phyloP scores from a whole-genome alignment of 2,113 vertebrate species.

The Sinocyclocheilus anophthalmus region DNA sequence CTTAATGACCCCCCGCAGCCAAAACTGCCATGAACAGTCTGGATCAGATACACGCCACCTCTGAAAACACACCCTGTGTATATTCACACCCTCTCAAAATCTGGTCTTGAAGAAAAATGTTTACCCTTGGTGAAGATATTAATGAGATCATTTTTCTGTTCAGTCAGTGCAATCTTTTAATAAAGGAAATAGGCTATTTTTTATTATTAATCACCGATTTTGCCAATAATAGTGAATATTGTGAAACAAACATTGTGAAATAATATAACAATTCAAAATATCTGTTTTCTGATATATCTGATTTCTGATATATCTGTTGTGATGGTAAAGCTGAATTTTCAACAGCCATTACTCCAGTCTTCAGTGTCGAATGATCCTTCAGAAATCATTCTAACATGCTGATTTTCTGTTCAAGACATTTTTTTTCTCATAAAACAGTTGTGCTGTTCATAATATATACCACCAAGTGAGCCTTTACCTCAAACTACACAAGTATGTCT shows the following conservation, averaged over 20 bases:
- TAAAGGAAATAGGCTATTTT: background rate
- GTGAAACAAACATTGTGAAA: too few species aligned
- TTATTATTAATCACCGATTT: background rate
- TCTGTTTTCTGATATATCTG: too few species aligned
- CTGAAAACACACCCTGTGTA: background rate
- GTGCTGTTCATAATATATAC: background rate
- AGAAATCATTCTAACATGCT: background rate
- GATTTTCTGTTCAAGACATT: background rate
- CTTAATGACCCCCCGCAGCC: conserved; percentile 62
- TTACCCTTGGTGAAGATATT: background rate
- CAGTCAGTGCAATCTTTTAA: background rate
- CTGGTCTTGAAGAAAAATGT: too few species aligned
- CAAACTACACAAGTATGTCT: background rate
- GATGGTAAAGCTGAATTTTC: background rate
- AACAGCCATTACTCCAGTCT: background rate
- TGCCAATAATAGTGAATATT: background rate
- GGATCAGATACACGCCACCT: conserved; percentile 49
- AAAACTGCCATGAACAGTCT: conserved; percentile 62
- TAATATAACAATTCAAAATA: too few species aligned
- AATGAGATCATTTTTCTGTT: background rate
- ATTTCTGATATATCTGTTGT: too few species aligned
- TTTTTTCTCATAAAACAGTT: background rate
- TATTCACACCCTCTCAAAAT: conserved; percentile 1
- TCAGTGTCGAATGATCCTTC: background rate
- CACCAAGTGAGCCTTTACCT: background rate